phyloP scores from a whole-genome alignment of 2,888 invertebrate genomes.

The Melanchra persicariae region DNA sequence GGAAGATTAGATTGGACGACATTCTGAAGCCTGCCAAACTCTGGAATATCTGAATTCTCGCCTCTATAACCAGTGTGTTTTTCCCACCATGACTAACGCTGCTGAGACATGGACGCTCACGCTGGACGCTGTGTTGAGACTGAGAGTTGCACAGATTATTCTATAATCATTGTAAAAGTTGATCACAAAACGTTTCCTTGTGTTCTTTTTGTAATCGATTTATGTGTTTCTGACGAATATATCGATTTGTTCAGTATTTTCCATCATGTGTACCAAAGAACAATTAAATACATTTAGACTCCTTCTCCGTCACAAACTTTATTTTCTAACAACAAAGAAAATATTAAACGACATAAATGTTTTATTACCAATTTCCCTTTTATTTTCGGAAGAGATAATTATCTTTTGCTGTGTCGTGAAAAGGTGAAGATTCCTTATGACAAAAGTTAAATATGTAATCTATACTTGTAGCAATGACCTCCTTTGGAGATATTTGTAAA shows the following conservation, averaged over 20 bases:
- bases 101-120: no score
- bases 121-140: no score
- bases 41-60: no score
- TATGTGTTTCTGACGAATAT: background rate
- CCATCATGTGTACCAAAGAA: background rate
- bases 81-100: no score
- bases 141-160: no score
- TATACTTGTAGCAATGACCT: background rate
- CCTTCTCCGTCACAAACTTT: background rate
- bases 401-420: background rate
- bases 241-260: no score
- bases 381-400: constrained; percentile 8
- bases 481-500: background rate
- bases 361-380: background rate
- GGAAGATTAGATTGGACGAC: no score
- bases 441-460: constrained; percentile 4
- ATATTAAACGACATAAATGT: constrained; percentile 1
- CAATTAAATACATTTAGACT: background rate
- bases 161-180: background rate
- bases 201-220: background rate
- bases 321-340: background rate
- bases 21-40: no score
- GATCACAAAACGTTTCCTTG: background rate
- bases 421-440: constrained; percentile 8
- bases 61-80: no score